Base-by-base conservation (phyloP, 2,888 invertebrate species). In the Platycheirus rosarum region DNA sequence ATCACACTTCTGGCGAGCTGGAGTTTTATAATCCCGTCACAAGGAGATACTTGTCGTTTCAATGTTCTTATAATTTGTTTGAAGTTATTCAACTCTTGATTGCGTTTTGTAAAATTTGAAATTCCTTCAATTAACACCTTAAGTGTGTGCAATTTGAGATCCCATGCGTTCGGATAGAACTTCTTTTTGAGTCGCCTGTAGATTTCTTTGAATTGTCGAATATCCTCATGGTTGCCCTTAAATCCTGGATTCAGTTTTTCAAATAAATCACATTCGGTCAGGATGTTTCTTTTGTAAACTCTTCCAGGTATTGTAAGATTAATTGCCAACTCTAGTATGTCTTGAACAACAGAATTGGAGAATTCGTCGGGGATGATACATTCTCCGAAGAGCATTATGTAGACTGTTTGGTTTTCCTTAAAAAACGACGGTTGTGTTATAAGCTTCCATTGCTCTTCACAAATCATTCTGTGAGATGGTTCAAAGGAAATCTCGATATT, bases 241-340 rank as follows among this genome's bases (percentile, higher is more conserved):
- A 79, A 55, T 6, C 78, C 78, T 5, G 74, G 63, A 68, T 79
- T 79, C 2, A 48, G 5, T 16, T 57, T 62, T 2, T 79, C 79
- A 16, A 79, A 78, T 3, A 62, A 5, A 16, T 78, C 48, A 8
- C 9, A 53, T 11, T 71, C 71, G 20, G 26, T 44, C 0, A 55
- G 32, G 0, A 18, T 16, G 6, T 3, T 0, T 32, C 14, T 46
- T n/a, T 18, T 9, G 8, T 11, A 35, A 3, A 8, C 11, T 14
- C 23, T 23, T 32, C 48, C 62, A 7, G 40, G 44, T 0, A 63
- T 1, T 1, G 60, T 9, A 4, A 4, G 26, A 26, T 2, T 4
- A 26, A 26, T 26, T 26, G 6, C 6, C 0, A 37, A 26, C 18
- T 51, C 60, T 14, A 77, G 2, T 1, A 74, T 8, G 9, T 70